Evolutionary conservation across 2,888 invertebrate species (phyloP).

Genomic region (Endotricha flammealis): DNA sequence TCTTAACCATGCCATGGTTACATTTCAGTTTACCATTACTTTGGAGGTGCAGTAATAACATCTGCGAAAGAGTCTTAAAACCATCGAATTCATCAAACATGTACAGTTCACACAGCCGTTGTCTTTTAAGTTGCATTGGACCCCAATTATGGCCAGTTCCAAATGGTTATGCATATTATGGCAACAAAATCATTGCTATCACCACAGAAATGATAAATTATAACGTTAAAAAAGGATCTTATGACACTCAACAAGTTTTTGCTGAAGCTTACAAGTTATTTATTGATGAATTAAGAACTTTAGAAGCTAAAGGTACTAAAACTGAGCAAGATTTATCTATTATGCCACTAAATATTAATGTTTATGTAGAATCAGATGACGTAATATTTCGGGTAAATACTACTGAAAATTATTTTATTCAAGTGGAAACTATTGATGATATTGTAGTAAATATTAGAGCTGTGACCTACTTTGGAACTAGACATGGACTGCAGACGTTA

Average conservation of each 20-base stretch:
- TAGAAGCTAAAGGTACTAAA: constrained; percentile 21
- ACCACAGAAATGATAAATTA: too few species aligned
- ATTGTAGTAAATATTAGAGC: constrained; percentile 72
- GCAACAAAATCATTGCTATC: constrained; percentile 77
- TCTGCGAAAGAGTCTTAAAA: constrained; percentile 47
- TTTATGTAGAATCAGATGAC: constrained; percentile 76
- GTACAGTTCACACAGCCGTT: constrained; percentile 78
- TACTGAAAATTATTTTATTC: constrained; percentile 84
- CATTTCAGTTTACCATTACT: too few species aligned
- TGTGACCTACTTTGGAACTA: constrained; percentile 84
- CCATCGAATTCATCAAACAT: constrained; percentile 11
- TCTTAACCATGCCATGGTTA: too few species aligned
- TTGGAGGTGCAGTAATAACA: constrained; percentile 38
- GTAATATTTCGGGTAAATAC: constrained; percentile 80
- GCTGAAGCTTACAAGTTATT: constrained; percentile 71
- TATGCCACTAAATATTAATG: constrained; percentile 53
- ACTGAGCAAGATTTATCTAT: constrained; percentile 19
- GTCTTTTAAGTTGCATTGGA: constrained; percentile 83
- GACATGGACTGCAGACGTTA: constrained; percentile 86
- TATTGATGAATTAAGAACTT: constrained; percentile 61
- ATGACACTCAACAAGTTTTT: too few species aligned
- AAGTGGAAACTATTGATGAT: constrained; percentile 55
- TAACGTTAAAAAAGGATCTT: too few species aligned
- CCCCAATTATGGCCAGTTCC: constrained; percentile 87
- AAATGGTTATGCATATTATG: constrained; percentile 81